These are phyloP conservation scores for Neocrepidodera transversa DNA, from an alignment of 2,888 invertebrate species.

Conservation along the genomic window DNA sequence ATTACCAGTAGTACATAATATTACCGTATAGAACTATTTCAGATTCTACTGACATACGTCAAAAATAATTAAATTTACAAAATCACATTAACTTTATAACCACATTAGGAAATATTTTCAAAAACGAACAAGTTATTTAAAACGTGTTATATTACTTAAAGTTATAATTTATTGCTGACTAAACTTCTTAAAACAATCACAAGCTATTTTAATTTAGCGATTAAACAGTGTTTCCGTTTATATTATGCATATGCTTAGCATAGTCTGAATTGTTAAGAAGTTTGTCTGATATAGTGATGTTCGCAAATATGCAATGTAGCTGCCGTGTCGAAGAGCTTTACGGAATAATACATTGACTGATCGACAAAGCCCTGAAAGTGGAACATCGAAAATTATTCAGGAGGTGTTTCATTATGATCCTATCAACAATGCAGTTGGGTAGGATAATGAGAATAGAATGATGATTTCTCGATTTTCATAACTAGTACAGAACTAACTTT, in stretches of 20 bases:
- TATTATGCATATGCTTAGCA: conserved; percentile 12
- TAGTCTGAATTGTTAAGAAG: conserved; percentile 13
- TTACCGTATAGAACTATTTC: too few species aligned
- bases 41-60: too few species aligned
- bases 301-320: conserved; percentile 6
- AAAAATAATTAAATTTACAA: too few species aligned
- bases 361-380: conserved; percentile 21
- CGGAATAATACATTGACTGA: conserved; percentile 21
- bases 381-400: conserved; percentile 23
- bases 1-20: too few species aligned
- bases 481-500: background rate
- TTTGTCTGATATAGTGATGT: background rate
- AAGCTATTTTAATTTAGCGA: background rate
- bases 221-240: conserved; percentile 6
- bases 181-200: background rate
- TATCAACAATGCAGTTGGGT: conserved; percentile 21
- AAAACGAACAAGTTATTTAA: too few species aligned
- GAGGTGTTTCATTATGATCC: conserved; percentile 22
- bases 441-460: conserved; percentile 18
- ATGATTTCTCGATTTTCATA: conserved; percentile 5
- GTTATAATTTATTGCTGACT: too few species aligned
- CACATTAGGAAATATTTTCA: too few species aligned
- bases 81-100: too few species aligned
- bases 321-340: conserved; percentile 2
- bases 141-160: too few species aligned